Evolutionary conservation across 2,113 vertebrate genomes (phyloP), one percentile per base, ranked within the genome.

Genomic region (Todiramphus saurophagus): DNA sequence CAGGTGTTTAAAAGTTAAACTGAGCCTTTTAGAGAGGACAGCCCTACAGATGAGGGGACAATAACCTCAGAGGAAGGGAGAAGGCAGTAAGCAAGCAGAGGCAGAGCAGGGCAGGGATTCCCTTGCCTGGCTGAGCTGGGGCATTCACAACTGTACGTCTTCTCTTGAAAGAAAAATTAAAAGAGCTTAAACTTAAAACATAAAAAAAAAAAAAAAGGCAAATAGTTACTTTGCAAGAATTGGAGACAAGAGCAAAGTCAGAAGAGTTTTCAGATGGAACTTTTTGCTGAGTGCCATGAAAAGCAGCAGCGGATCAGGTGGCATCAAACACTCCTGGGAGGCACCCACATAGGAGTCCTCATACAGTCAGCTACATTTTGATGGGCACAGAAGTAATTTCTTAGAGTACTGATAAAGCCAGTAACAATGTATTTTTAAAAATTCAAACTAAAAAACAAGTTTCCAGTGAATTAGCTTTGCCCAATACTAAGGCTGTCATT

Each of bases 331-430:
- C n/a, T 48, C 16, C 41, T 19, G 44, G 25, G 33, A 73, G 8
- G 14, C 88, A 51, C 7, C 5, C 23, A 39, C 0, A 0, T 7
- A 1, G 0, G 43, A 77, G 64, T 31, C 51, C 27, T 83, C 41
- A 64, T 10, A 13, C 7, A 24, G n/a, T 46, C 70, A 80, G 30
- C 37, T 50, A 66, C 8, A 16, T 46, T 55, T 37, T 24, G 13
- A 48, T 27, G 35, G 16, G 30, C 62, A 77, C 30, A 75, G 46
- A 86, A 53, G 59, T 63, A 2, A 1, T 46, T 80, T 86, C 43
- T 92, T 50, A 56, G n/a, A 77, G 25, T 25, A 59, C 9, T 75
- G n/a, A 72, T 64, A 51, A 1, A 75, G 43, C 31, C 27, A 72
- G 24, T 51, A 87, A 37, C 35, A 55, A 67, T 4, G 12, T 6